phyloP scores from a whole-genome alignment of 2,888 invertebrate genomes.

The Tineola bisselliella region DNA sequence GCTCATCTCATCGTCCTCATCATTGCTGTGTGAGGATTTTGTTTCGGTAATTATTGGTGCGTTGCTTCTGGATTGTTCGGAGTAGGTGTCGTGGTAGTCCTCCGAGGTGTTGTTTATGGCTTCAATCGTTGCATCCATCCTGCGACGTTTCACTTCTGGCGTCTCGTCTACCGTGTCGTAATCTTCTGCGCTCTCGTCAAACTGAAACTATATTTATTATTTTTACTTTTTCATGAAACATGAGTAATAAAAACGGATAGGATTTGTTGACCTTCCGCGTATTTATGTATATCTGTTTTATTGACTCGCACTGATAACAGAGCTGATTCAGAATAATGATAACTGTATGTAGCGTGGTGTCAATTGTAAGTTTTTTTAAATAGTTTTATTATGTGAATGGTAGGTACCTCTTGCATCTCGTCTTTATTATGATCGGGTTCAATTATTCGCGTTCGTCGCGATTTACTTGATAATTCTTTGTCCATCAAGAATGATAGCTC shows the following conservation, averaged over 20 bases:
- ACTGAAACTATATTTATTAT: too few relatives aligned
- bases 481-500: constrained; percentile 32
- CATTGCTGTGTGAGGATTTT: neutral
- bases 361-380: too few relatives aligned
- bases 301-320: too few relatives aligned
- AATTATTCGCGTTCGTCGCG: neutral
- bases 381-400: too few relatives aligned
- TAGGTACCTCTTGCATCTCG: neutral
- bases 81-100: neutral
- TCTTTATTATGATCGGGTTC: neutral
- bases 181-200: neutral
- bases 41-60: neutral
- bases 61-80: neutral
- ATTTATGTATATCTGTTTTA: too few relatives aligned
- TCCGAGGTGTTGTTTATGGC: constrained; percentile 12
- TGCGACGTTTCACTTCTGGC: constrained; percentile 15
- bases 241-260: too few relatives aligned
- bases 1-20: constrained; percentile 25
- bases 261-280: too few relatives aligned
- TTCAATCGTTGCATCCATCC: constrained; percentile 19
- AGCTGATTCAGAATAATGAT: too few relatives aligned
- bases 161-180: too few relatives aligned
- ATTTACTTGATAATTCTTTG: constrained; percentile 25
- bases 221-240: too few relatives aligned
- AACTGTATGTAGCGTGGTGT: too few relatives aligned